phyloP scores from a whole-genome alignment of 2,797 vertebrate species.

The Prunella strophiata region DNA sequence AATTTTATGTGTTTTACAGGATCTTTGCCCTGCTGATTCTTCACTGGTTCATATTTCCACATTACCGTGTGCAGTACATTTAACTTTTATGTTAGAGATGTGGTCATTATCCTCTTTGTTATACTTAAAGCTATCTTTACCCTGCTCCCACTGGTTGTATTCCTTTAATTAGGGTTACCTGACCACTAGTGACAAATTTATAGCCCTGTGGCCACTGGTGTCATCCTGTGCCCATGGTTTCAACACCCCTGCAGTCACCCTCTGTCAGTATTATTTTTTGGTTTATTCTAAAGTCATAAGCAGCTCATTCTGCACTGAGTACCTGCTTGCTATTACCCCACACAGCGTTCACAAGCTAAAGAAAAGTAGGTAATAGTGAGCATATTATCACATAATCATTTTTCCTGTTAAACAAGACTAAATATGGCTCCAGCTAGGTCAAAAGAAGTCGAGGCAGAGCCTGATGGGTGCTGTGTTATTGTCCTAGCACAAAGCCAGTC shows the following conservation, averaged over 20 bases:
- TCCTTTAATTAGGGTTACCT: not conserved
- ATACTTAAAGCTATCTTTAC: not conserved
- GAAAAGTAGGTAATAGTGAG: not conserved
- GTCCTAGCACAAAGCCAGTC: not conserved
- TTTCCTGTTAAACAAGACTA: not conserved
- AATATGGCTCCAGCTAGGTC: not conserved
- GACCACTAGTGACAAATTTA: not conserved
- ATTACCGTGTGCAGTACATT: not conserved
- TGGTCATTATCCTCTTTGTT: not conserved
- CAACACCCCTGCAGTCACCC: not conserved
- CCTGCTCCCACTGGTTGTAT: not conserved
- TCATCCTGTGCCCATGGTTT: not conserved
- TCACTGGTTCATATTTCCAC: not conserved
- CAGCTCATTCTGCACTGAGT: not conserved
- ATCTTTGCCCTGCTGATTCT: not conserved
- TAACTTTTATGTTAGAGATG: not conserved
- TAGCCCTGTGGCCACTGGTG: not conserved
- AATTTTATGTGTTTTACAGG: not conserved
- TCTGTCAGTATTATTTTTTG: not conserved
- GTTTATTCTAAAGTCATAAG: not conserved
- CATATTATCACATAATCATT: not conserved
- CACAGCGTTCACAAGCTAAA: not conserved
- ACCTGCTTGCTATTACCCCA: not conserved
- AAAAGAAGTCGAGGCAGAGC: not conserved
- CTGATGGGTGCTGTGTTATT: not conserved